phyloP scores from a whole-genome alignment of 35 echinoderm and acorn worm genomes.

The Ophioderma brevispina region DNA sequence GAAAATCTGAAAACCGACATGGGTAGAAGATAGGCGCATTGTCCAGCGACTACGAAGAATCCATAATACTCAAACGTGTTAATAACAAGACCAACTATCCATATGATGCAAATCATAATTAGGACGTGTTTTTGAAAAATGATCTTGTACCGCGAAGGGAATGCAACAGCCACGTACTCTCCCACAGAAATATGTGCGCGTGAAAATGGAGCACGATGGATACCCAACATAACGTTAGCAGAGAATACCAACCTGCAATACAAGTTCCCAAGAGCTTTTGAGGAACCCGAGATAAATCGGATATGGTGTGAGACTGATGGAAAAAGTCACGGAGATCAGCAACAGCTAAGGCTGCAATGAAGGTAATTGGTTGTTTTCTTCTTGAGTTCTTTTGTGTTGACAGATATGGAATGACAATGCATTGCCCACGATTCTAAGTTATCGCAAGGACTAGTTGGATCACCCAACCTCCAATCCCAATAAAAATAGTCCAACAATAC shows the following conservation, averaged over 20 bases:
- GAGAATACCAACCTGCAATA: conserved; percentile 78
- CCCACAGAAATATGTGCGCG: conserved; percentile 74
- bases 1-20: conserved; percentile 33
- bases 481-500: too few relatives aligned
- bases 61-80: conserved; percentile 58
- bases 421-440: conserved; percentile 78
- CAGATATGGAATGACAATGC: conserved; percentile 61
- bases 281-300: conserved; percentile 30
- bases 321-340: conserved; percentile 88
- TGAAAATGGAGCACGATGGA: conserved; percentile 83
- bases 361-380: conserved; percentile 74
- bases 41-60: background rate
- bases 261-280: conserved; percentile 53
- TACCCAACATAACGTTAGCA: conserved; percentile 64
- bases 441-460: conserved; percentile 64
- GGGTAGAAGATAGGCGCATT: conserved; percentile 4
- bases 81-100: conserved; percentile 51
- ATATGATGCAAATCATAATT: conserved; percentile 44
- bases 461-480: conserved; percentile 59
- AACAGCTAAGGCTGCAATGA: conserved; percentile 73
- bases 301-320: conserved; percentile 63
- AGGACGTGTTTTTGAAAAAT: conserved; percentile 45
- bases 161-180: conserved; percentile 83
- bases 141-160: conserved; percentile 62
- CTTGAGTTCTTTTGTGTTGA: conserved; percentile 60